Evolutionary conservation across 2,888 invertebrate species (phyloP).

Genomic region (Temnothorax unifasciatus): DNA sequence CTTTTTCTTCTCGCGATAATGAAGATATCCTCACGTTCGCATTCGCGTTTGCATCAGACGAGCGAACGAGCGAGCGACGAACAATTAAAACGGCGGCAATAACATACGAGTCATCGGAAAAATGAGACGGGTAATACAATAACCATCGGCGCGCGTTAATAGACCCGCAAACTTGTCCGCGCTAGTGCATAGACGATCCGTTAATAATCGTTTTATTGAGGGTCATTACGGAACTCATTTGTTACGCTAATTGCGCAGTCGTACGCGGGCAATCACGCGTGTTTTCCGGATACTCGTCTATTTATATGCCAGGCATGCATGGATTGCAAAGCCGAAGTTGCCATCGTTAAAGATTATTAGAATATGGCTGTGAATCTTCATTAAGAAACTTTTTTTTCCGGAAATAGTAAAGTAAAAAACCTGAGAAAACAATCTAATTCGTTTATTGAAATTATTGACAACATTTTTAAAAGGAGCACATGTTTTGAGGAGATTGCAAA

Average conservation of each 20-base stretch:
- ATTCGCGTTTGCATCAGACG: neutral
- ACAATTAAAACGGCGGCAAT: slow-evolving; percentile 65
- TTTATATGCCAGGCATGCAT: neutral
- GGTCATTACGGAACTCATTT: slow-evolving; percentile 31
- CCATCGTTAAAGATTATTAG: neutral
- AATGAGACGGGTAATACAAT: slow-evolving; percentile 34
- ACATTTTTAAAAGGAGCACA: neutral
- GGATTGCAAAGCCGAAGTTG: neutral
- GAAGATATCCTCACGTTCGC: slow-evolving; percentile 64
- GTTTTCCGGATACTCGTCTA: slow-evolving; percentile 21
- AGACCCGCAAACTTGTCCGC: slow-evolving; percentile 22
- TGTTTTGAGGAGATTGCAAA: too few relatives aligned
- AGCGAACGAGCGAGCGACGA: slow-evolving; percentile 26
- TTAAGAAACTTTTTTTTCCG: neutral
- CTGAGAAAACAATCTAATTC: neutral
- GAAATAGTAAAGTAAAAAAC: too few relatives aligned
- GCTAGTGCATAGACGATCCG: slow-evolving; percentile 14
- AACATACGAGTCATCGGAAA: neutral
- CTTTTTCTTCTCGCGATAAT: slow-evolving; percentile 53
- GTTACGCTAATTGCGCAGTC: slow-evolving; percentile 41
- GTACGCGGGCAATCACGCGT: slow-evolving; percentile 17
- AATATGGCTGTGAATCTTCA: neutral
- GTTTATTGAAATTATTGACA: neutral
- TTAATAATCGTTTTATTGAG: slow-evolving; percentile 47
- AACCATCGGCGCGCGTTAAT: slow-evolving; percentile 14